phyloP scores from a whole-genome alignment of 2,113 vertebrate species.

The Orthonyx spaldingii region DNA sequence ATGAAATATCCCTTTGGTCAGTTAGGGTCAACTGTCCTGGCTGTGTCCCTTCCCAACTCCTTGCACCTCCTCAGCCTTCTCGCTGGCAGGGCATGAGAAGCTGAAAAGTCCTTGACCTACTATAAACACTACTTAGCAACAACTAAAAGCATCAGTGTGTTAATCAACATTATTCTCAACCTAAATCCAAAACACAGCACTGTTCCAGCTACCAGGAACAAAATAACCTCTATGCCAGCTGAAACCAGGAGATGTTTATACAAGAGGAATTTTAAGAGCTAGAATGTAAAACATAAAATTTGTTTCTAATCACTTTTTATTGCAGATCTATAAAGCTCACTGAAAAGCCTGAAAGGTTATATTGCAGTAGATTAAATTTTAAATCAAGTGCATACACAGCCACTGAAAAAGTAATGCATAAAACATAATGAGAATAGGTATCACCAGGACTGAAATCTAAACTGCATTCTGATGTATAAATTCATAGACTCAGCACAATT shows the following conservation, averaged over 20 bases:
- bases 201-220: not conserved
- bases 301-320: not conserved
- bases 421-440: not conserved
- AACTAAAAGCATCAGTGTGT: not conserved
- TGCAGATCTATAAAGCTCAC: not conserved
- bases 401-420: constrained; percentile 8
- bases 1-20: not conserved
- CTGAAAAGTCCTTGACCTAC: not conserved
- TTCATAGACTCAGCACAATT: not conserved
- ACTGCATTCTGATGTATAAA: not conserved
- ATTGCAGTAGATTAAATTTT: not conserved
- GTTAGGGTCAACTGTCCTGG: not conserved
- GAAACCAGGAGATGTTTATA: not conserved
- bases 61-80: not conserved
- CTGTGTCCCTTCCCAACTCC: not conserved
- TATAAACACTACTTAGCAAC: not conserved
- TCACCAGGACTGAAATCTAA: not conserved
- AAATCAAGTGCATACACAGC: not conserved
- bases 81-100: accelerated
- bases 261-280: not conserved
- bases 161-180: not conserved
- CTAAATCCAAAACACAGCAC: not conserved
- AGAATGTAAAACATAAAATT: not conserved
- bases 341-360: not conserved
- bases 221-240: not conserved